Evolutionary conservation across 2,888 invertebrate genomes (phyloP), one percentile per base, ranked within the genome.

Genomic region (Thymelicus lineola): DNA sequence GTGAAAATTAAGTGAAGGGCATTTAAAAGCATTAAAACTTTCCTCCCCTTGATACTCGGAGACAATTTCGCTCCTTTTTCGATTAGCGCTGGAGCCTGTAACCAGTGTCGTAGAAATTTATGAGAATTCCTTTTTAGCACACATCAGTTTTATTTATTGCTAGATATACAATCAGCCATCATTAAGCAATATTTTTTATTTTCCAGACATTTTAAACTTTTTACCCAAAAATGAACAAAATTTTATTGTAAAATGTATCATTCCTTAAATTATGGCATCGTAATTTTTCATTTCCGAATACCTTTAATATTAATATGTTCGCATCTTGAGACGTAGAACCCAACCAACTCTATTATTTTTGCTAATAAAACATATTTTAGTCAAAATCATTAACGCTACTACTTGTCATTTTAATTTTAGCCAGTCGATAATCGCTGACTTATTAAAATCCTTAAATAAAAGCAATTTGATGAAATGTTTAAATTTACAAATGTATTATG

Each of bases 11-110:
- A 65, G 55, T 65, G 57, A 57, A 57, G 35, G 28, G 15, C 42
- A 58, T 48, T 66, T 66, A 66, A 66, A 66, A 59, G 36, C 50
- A 66, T 20, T 59, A 59, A 42, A 66, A 66, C 66, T 66, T 66
- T 38, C 14, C 9, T 59, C 15, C 46, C 20, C 28, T 66, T 66
- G 57, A 15, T 35, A 12, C 28, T 60, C 38, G 17, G 9, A 50
- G 62, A 9, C 7, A 45, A 20, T 45, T 45, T 60, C 20, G 7
- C 45, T 20, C 45, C 17, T 60, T 60, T 60, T 45, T 20, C 60
- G 20, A 45, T 45, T 55, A 60, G 42, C 42, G 46, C 17, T 67
- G 35, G 42, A 45, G n/a, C 14, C 67, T 42, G n/a, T 7, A 55
- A 67, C 61, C 15, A 50, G 15, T 17, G 35, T 9, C 45, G 42